These are phyloP conservation scores for Latrodectus hesperus DNA, from an alignment of 2,888 invertebrate species.

Conservation along the genomic window DNA sequence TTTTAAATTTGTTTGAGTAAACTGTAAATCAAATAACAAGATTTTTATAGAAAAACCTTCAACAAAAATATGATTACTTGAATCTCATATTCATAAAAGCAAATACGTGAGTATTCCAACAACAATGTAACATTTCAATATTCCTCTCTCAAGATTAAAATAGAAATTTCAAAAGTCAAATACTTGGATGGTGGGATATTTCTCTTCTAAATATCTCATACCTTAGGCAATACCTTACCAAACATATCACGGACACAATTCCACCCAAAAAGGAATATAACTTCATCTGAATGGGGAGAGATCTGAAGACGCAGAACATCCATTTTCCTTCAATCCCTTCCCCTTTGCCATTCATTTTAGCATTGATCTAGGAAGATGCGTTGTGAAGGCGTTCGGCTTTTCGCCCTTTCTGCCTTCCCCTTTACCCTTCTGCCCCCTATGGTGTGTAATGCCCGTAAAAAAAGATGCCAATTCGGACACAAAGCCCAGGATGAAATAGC, in stretches of 20 bases:
- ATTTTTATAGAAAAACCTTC: too few relatives aligned
- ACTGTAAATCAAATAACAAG: too few relatives aligned
- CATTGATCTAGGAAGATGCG: background rate
- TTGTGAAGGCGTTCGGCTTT: background rate
- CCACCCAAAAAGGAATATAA: background rate
- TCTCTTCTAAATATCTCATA: background rate
- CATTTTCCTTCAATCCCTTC: background rate
- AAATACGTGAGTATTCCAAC: too few relatives aligned
- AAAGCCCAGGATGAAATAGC: constrained; percentile 10
- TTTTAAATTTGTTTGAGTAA: too few relatives aligned
- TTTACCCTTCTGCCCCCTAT: background rate
- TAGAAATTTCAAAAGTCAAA: too few relatives aligned
- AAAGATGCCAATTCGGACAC: constrained; percentile 27
- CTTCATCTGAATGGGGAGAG: background rate
- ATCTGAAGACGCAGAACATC: constrained; percentile 5
- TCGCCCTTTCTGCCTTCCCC: background rate
- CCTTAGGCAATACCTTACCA: background rate
- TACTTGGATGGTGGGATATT: background rate
- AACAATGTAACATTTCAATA: too few relatives aligned
- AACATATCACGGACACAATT: constrained; percentile 2
- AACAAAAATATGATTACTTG: too few relatives aligned
- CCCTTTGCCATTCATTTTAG: background rate
- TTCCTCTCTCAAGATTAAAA: too few relatives aligned
- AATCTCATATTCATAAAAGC: too few relatives aligned
- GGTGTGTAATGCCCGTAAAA: constrained; percentile 12